These are phyloP conservation scores for Pogonomyrmex barbatus DNA, from an alignment of 1,140 invertebrate species.

Conservation along the genomic window DNA sequence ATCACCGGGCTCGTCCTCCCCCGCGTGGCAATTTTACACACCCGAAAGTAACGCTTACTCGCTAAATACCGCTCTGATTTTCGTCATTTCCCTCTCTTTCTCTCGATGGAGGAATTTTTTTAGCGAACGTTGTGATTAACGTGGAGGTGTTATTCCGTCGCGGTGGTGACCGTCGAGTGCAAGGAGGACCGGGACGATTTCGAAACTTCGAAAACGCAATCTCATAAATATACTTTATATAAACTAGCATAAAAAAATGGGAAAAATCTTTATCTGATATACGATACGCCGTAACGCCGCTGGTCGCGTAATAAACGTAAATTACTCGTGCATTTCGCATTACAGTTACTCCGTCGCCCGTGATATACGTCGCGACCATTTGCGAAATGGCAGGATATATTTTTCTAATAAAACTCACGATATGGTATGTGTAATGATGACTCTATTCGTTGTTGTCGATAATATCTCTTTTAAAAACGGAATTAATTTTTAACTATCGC, in stretches of 20 bases:
- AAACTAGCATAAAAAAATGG: conserved; percentile 28
- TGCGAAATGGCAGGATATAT: conserved; percentile 31
- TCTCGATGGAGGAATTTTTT: neutral
- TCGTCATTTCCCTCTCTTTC: neutral
- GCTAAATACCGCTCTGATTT: conserved; percentile 19
- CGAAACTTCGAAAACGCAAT: conserved; percentile 42
- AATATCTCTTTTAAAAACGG: conserved; percentile 2
- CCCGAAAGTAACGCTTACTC: conserved; percentile 7
- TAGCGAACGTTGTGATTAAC: neutral
- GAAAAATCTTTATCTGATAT: conserved; percentile 45
- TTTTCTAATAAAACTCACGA: conserved; percentile 28
- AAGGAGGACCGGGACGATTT: neutral
- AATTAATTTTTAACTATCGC: conserved; percentile 10
- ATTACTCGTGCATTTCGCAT: conserved; percentile 52
- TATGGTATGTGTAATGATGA: neutral
- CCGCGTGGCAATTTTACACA: conserved; percentile 21
- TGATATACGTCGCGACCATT: conserved; percentile 53
- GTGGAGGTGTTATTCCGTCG: too few species aligned
- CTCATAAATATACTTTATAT: conserved; percentile 51
- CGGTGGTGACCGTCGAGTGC: neutral
- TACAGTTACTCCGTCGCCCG: conserved; percentile 41
- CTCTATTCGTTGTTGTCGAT: neutral
- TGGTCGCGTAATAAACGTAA: conserved; percentile 55
- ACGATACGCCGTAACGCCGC: conserved; percentile 23
- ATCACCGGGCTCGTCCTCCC: conserved; percentile 29